Percentiles rank a stretch among this genome's conserved stretches.
These are phyloP conservation scores for Bagarius yarrelli DNA, from an alignment of 2,113 vertebrate species.

Conservation along the genomic window DNA sequence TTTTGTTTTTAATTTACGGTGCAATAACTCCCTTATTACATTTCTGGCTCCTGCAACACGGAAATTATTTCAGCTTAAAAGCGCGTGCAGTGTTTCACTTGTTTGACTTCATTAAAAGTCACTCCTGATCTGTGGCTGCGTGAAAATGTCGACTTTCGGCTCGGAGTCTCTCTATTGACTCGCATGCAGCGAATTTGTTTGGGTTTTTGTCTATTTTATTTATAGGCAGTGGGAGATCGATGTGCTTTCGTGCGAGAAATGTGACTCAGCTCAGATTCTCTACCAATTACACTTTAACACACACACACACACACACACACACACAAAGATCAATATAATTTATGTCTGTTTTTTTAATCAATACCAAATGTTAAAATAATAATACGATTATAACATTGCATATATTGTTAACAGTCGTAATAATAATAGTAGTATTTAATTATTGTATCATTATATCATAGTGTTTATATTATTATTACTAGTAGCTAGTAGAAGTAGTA, in stretches of 20 bases:
- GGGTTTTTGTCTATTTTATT: slow-evolving; percentile 97
- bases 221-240: slow-evolving; percentile 92
- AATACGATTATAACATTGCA: too few relatives aligned
- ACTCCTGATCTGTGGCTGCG: slow-evolving; percentile 89
- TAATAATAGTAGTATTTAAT: background rate
- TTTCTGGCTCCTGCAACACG: slow-evolving; percentile 59
- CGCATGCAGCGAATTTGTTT: slow-evolving; percentile 91
- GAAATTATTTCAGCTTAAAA: slow-evolving; percentile 78
- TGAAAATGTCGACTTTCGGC: slow-evolving; percentile 99
- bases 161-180: slow-evolving; percentile 98
- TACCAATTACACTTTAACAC: slow-evolving; percentile 74
- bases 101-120: slow-evolving; percentile 96
- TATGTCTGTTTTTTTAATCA: background rate
- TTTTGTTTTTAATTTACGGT: background rate
- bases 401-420: background rate
- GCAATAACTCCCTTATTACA: slow-evolving; percentile 51
- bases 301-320: background rate
- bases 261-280: slow-evolving; percentile 77
- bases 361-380: slow-evolving; percentile 24
- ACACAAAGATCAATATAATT: background rate
- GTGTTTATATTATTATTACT: too few relatives aligned
- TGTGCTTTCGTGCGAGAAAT: slow-evolving; percentile 90
- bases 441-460: too few relatives aligned
- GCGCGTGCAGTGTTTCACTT: slow-evolving; percentile 76
- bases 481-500: too few relatives aligned